phyloP scores from a whole-genome alignment of 2,888 invertebrate genomes.

The Lithophane leautieri region DNA sequence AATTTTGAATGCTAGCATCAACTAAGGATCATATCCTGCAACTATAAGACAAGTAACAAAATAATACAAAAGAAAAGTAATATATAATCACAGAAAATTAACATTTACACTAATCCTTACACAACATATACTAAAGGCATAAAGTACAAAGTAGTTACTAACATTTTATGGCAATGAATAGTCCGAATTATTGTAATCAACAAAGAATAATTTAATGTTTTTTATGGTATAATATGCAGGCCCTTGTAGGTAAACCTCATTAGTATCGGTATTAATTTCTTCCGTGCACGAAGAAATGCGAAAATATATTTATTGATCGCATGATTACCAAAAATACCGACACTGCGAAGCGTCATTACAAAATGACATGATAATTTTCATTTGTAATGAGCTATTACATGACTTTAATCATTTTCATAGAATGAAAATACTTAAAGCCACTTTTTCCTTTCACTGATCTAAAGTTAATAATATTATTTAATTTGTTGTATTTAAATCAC shows the following conservation, averaged over 20 bases:
- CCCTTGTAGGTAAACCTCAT: not conserved
- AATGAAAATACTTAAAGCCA: constrained; percentile 12
- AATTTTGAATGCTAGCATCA: constrained; percentile 78
- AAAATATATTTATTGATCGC: not conserved
- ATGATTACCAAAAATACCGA: constrained; percentile 3
- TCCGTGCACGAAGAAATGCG: not conserved
- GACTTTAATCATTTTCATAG: not conserved
- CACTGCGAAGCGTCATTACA: constrained; percentile 4
- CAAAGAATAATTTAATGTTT: not conserved
- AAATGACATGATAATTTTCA: not conserved
- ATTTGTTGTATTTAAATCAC: constrained; percentile 1
- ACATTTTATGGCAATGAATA: constrained; percentile 84
- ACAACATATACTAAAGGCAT: constrained; percentile 76
- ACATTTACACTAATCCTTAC: constrained; percentile 78
- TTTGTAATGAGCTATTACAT: constrained; percentile 1
- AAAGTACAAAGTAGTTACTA: constrained; percentile 84
- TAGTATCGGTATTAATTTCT: not conserved
- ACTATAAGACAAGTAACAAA: constrained; percentile 79
- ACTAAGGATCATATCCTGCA: constrained; percentile 86
- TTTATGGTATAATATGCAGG: not conserved
- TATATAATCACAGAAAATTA: constrained; percentile 87
- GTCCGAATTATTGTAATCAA: constrained; percentile 76
- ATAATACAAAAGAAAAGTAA: constrained; percentile 77
- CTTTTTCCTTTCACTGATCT: not conserved
- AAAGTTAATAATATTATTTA: not conserved